Percentiles rank a stretch among this genome's conserved stretches.
Evolutionary conservation across 64 coral and sea anemone species (phyloP).

Genomic region (Dendronephthya gigantea): DNA sequence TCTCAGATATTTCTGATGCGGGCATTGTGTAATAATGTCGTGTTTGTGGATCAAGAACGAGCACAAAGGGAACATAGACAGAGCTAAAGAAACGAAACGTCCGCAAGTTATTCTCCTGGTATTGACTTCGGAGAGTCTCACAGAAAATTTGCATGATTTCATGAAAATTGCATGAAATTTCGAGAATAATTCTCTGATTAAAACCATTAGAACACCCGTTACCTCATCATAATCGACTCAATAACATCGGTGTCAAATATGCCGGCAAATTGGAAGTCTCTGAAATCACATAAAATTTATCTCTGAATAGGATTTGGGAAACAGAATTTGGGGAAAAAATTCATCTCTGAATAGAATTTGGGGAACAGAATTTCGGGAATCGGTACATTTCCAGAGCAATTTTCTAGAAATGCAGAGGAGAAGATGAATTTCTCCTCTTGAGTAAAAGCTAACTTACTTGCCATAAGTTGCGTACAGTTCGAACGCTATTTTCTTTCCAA

Average conservation of each 20-base stretch:
- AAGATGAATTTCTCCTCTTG: too few relatives aligned
- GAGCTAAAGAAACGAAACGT: not conserved
- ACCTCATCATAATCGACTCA: conserved; percentile 11
- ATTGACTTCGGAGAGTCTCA: too few relatives aligned
- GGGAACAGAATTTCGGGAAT: too few relatives aligned
- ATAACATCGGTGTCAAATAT: not conserved
- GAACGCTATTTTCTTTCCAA: conserved; percentile 57
- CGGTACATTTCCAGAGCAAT: too few relatives aligned
- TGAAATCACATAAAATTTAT: too few relatives aligned
- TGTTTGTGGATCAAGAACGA: conserved; percentile 59
- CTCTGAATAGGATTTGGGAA: not conserved
- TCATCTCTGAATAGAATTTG: too few relatives aligned
- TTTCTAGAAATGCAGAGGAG: too few relatives aligned
- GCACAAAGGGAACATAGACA: conserved; percentile 48
- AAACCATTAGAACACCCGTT: not conserved
- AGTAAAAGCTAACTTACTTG: conserved; percentile 43
- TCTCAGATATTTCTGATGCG: conserved; percentile 50
- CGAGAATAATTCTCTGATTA: not conserved
- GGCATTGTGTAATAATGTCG: conserved; percentile 66
- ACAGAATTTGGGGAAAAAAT: not conserved
- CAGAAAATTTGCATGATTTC: too few relatives aligned
- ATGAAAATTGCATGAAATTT: not conserved
- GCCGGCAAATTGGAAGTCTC: not conserved
- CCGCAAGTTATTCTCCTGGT: not conserved
- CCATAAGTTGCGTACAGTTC: conserved; percentile 59